phyloP scores from a whole-genome alignment of 2,113 vertebrate species.

The Hyperoodon ampullatus region DNA sequence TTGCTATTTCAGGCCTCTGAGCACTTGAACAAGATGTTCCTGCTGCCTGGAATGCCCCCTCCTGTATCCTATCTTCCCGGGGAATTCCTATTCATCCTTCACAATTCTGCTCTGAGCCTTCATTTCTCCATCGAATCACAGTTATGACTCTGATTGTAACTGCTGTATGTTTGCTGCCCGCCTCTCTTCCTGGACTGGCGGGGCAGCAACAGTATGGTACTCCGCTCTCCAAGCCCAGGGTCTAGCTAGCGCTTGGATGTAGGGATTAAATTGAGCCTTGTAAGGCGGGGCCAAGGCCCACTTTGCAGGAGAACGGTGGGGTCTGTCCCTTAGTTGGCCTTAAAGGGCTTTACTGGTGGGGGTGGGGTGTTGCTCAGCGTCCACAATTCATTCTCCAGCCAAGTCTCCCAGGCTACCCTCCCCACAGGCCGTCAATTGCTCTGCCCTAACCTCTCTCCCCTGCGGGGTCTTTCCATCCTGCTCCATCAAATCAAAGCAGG shows the following conservation, averaged over 20 bases:
- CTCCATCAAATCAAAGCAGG: background rate
- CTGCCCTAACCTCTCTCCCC: background rate
- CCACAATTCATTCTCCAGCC: background rate
- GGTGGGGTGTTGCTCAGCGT: too few species aligned
- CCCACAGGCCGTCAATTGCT: background rate
- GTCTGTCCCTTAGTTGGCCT: background rate
- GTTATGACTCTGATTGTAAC: background rate
- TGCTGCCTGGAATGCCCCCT: background rate
- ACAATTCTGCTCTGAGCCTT: background rate
- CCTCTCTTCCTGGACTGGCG: background rate
- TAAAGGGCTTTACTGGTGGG: background rate
- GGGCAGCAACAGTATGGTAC: background rate
- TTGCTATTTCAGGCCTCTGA: constrained; percentile 52
- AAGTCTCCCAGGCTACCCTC: background rate
- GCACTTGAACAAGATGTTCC: constrained; percentile 36
- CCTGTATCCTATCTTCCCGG: background rate
- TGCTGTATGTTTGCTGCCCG: background rate
- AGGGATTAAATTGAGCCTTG: background rate
- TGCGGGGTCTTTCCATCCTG: background rate
- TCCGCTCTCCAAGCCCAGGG: background rate
- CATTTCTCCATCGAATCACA: background rate
- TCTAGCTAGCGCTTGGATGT: background rate
- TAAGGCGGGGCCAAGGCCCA: background rate
- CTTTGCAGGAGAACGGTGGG: background rate
- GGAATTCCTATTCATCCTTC: background rate